A percentile compares a stretch with the other conserved stretches of the same genome.
phyloP scores from a whole-genome alignment of 1,140 invertebrate genomes.

The Drosophila quadrilineata region DNA sequence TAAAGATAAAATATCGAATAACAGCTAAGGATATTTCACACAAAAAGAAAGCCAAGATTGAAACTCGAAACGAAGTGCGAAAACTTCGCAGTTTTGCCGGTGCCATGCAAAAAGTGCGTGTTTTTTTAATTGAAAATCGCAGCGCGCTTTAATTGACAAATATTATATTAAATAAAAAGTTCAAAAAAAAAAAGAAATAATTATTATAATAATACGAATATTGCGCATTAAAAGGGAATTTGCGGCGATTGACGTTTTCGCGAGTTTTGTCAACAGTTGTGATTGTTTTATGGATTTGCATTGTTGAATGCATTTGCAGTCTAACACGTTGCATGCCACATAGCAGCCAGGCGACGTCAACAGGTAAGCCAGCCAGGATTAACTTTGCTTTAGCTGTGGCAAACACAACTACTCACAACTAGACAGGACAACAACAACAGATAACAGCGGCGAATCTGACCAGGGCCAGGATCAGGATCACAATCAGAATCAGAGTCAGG shows the following conservation, averaged over 20 bases:
- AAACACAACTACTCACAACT: conserved; percentile 15
- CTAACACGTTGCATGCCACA: conserved; percentile 53
- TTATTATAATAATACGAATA: conserved; percentile 16
- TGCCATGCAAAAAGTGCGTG: too few relatives aligned
- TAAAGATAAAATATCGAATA: conserved; percentile 10
- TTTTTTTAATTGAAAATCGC: neutral
- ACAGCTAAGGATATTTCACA: neutral
- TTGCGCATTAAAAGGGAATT: too few relatives aligned
- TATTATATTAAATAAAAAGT: conserved; percentile 12
- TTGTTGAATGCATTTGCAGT: conserved; percentile 47
- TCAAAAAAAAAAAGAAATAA: conserved; percentile 27
- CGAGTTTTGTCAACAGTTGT: conserved; percentile 19
- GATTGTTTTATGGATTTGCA: conserved; percentile 38
- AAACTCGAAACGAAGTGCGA: too few relatives aligned
- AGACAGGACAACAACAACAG: conserved; percentile 1
- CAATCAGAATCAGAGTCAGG: neutral
- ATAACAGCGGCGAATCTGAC: conserved; percentile 6
- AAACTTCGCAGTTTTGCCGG: too few relatives aligned
- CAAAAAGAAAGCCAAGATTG: neutral
- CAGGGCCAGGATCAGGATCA: neutral
- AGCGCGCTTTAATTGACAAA: neutral
- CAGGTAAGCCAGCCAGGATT: conserved; percentile 73
- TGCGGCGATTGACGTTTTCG: too few relatives aligned
- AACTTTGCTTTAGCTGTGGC: conserved; percentile 67
- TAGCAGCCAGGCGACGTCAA: conserved; percentile 41